Conservation (phyloP, 2,888 invertebrate species). For the Resseliella maxima region DNA sequence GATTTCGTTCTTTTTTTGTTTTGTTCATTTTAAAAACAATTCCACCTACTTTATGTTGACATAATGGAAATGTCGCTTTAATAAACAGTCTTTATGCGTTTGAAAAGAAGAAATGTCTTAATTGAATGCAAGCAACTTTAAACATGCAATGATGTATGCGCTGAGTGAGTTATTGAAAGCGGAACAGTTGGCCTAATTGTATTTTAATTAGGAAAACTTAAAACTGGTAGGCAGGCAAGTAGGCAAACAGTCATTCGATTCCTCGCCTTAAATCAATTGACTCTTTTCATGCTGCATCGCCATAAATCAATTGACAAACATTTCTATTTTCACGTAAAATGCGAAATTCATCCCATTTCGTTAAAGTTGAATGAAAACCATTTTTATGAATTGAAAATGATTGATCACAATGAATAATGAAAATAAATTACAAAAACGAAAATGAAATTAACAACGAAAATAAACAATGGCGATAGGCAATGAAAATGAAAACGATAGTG, state of each 20-base stretch:
- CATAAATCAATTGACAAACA: conserved; percentile 4
- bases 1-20: not conserved
- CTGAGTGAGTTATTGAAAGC: not conserved
- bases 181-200: not conserved
- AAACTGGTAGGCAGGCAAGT: no score
- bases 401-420: not conserved
- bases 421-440: not conserved
- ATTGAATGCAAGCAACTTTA: not conserved
- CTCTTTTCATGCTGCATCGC: not conserved
- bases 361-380: not conserved
- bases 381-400: not conserved
- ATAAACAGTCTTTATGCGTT: no score
- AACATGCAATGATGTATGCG: not conserved
- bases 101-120: not conserved
- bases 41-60: no score
- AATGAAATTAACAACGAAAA: not conserved
- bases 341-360: not conserved
- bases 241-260: not conserved
- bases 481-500: not conserved
- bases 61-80: not conserved
- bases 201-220: not conserved
- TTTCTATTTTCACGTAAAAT: not conserved
- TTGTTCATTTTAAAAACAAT: no score
- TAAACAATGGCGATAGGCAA: not conserved
- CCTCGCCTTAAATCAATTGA: not conserved